Conservation (phyloP, 2,888 invertebrate genomes). For the Holacanthella duospinosa region DNA sequence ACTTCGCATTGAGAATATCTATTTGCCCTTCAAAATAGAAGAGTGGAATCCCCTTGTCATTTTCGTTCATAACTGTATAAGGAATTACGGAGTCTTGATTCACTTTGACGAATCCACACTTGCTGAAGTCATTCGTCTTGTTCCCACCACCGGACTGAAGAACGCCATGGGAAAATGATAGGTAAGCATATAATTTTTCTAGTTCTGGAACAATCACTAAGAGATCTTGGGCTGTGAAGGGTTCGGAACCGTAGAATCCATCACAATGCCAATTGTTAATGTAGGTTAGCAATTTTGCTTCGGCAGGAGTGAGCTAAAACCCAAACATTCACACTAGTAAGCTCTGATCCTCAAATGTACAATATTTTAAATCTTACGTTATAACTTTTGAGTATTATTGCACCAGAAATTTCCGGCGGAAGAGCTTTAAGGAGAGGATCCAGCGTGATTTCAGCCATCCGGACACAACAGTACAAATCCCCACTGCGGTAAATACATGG, state of each 20-base stretch:
- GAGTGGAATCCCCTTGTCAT: constrained; percentile 76
- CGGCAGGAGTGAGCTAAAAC: constrained; percentile 56
- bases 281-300: constrained; percentile 79
- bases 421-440: constrained; percentile 24
- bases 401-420: constrained; percentile 32
- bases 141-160: constrained; percentile 34
- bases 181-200: constrained; percentile 76
- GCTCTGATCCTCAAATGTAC: too few species aligned
- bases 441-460: constrained; percentile 74
- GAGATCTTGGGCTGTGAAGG: constrained; percentile 76
- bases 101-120: constrained; percentile 82
- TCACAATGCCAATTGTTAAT: constrained; percentile 89
- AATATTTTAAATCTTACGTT: constrained; percentile 14
- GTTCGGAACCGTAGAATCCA: constrained; percentile 74
- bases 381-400: constrained; percentile 21
- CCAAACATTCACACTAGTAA: background rate
- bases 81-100: constrained; percentile 90
- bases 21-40: constrained; percentile 78
- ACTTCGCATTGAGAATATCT: constrained; percentile 77
- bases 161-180: constrained; percentile 71
- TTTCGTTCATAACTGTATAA: constrained; percentile 66
- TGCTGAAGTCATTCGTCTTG: constrained; percentile 46
- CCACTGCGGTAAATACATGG: constrained; percentile 76
- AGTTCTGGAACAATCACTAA: constrained; percentile 81
- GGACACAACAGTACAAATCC: constrained; percentile 83